phyloP scores from a whole-genome alignment of 2,888 invertebrate species.

The Perithous albicinctus region DNA sequence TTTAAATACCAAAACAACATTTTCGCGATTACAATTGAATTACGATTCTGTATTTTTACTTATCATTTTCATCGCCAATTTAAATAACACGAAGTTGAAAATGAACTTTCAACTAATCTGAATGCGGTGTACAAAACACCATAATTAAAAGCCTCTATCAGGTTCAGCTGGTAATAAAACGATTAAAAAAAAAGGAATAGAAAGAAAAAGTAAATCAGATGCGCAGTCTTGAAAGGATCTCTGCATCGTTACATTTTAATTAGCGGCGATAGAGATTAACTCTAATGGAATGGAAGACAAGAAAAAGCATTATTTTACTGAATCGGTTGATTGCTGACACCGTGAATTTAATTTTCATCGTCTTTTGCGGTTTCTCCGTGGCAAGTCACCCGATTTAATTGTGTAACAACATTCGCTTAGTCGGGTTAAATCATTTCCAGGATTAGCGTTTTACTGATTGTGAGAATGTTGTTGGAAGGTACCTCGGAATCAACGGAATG shows the following conservation, averaged over 20 bases:
- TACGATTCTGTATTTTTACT: neutral
- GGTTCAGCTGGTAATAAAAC: slow-evolving; percentile 25
- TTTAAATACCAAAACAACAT: neutral
- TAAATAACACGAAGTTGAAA: neutral
- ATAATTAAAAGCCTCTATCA: slow-evolving; percentile 36
- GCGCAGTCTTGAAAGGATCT: slow-evolving; percentile 47
- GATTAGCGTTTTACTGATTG: slow-evolving; percentile 26
- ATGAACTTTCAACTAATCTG: slow-evolving; percentile 1
- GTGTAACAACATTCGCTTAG: slow-evolving; percentile 51
- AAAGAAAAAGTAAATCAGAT: neutral
- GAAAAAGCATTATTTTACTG: slow-evolving; percentile 14
- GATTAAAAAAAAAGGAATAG: slow-evolving; percentile 19
- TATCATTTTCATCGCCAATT: neutral
- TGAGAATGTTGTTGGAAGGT: too few relatives aligned
- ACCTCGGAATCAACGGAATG: neutral
- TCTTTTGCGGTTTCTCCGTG: neutral
- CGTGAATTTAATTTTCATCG: slow-evolving; percentile 44
- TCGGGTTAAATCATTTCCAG: slow-evolving; percentile 35
- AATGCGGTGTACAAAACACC: neutral
- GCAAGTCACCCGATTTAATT: slow-evolving; percentile 47
- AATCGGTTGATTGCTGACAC: slow-evolving; percentile 1
- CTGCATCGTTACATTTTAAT: slow-evolving; percentile 82
- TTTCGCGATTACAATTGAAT: neutral
- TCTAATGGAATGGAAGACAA: slow-evolving; percentile 80
- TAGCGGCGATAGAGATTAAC: slow-evolving; percentile 79